A percentile compares a stretch with the other conserved stretches of the same genome.
Evolutionary conservation across 1,140 invertebrate species (phyloP).

Genomic region (Macrocentrus cingulum): DNA sequence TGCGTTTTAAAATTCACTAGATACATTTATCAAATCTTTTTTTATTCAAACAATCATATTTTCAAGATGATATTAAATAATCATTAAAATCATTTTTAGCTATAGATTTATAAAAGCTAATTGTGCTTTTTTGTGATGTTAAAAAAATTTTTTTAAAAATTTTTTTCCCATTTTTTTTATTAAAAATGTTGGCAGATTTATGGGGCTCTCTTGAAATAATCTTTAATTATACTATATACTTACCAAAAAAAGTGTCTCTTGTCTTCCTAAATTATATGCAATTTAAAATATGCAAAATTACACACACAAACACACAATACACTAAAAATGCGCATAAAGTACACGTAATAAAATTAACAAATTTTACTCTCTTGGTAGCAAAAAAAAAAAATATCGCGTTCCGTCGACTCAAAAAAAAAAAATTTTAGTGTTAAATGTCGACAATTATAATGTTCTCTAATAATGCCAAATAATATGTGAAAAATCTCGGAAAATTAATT

Average conservation of each 20-base stretch:
- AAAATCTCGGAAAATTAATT: conserved; percentile 13
- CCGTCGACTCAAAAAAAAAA: conserved; percentile 11
- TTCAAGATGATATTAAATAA: too few relatives aligned
- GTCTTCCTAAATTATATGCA: neutral
- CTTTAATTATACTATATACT: too few relatives aligned
- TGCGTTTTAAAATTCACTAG: too few relatives aligned
- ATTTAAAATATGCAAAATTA: neutral
- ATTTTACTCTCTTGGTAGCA: conserved; percentile 17
- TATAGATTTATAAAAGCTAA: too few relatives aligned
- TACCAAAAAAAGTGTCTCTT: neutral
- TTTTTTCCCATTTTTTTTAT: neutral
- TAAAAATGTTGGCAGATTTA: neutral
- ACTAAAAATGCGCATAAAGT: too few relatives aligned
- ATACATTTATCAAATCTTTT: too few relatives aligned
- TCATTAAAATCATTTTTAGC: too few relatives aligned
- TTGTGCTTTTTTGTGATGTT: neutral
- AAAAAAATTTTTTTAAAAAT: neutral
- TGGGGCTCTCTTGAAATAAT: neutral
- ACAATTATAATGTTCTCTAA: conserved; percentile 29
- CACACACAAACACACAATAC: too few relatives aligned
- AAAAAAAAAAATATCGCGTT: conserved; percentile 16
- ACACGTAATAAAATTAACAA: too few relatives aligned
- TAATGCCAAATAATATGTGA: conserved; percentile 31
- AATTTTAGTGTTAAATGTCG: conserved; percentile 13
- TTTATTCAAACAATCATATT: too few relatives aligned